Percentiles rank a stretch among this genome's conserved stretches.
phyloP scores from a whole-genome alignment of 2,113 vertebrate species.

The Monarcha castaneiventris region DNA sequence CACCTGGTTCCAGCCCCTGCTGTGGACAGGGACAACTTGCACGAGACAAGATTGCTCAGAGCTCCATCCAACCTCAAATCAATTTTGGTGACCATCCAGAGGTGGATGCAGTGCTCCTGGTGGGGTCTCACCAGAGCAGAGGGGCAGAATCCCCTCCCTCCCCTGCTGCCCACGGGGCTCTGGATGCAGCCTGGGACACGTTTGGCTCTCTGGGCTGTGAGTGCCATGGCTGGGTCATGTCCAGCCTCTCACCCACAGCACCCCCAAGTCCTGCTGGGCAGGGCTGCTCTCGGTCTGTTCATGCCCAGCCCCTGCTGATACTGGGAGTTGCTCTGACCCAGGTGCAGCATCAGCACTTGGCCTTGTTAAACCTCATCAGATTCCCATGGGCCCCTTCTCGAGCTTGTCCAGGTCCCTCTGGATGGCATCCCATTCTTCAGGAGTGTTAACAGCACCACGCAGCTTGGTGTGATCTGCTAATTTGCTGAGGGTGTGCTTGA shows the following conservation, averaged over 20 bases:
- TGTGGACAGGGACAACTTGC: neutral
- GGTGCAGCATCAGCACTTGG: neutral
- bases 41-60: neutral
- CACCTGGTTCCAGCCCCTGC: neutral
- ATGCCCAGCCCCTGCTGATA: neutral
- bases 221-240: neutral
- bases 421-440: neutral
- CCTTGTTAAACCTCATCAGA: neutral
- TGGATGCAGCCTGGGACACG: neutral
- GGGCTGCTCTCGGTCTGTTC: neutral
- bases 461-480: neutral
- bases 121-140: neutral
- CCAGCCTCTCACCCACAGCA: neutral
- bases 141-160: neutral
- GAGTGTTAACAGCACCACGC: no score
- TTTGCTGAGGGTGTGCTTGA: neutral
- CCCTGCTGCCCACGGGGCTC: neutral
- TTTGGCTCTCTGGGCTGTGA: neutral
- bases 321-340: no score
- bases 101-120: neutral
- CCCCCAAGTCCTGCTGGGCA: neutral
- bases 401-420: neutral
- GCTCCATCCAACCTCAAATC: neutral
- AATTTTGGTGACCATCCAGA: neutral
- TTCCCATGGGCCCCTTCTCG: accelerated